Evolutionary conservation across 1,140 invertebrate genomes (phyloP).

Genomic region (Drosophila nannoptera): DNA sequence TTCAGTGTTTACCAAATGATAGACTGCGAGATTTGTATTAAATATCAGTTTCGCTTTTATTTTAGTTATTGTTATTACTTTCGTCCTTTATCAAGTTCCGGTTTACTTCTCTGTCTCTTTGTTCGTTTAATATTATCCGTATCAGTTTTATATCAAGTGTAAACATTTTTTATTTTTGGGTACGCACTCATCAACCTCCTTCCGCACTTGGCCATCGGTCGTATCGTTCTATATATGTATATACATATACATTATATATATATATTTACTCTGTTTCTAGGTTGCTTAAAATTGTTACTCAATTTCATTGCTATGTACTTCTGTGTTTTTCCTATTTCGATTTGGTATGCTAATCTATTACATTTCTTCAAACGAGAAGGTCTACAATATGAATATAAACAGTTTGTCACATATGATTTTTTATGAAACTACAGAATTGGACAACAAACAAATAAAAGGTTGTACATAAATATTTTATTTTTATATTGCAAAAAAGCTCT

Average conservation of each 20-base stretch:
- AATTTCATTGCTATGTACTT: conserved; percentile 57
- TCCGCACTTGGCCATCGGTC: conserved; percentile 50
- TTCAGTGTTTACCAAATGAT: conserved; percentile 45
- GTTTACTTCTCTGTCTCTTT: conserved; percentile 23
- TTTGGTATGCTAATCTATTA: conserved; percentile 33
- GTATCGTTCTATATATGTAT: conserved; percentile 54
- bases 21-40: conserved; percentile 65
- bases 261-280: conserved; percentile 56
- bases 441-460: conserved; percentile 6
- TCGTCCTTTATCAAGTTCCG: conserved; percentile 35
- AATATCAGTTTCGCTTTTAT: conserved; percentile 74
- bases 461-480: not conserved
- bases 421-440: conserved; percentile 5
- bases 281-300: conserved; percentile 66
- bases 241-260: not conserved
- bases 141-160: conserved; percentile 63
- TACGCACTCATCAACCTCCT: conserved; percentile 50
- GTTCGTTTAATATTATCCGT: conserved; percentile 20
- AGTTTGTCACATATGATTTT: conserved; percentile 14
- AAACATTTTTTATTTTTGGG: conserved; percentile 48
- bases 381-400: conserved; percentile 22
- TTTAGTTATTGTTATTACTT: conserved; percentile 69
- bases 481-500: conserved; percentile 32
- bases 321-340: conserved; percentile 49
- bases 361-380: not conserved